phyloP scores from a whole-genome alignment of 2,797 vertebrate genomes.

The Limosa lapponica region DNA sequence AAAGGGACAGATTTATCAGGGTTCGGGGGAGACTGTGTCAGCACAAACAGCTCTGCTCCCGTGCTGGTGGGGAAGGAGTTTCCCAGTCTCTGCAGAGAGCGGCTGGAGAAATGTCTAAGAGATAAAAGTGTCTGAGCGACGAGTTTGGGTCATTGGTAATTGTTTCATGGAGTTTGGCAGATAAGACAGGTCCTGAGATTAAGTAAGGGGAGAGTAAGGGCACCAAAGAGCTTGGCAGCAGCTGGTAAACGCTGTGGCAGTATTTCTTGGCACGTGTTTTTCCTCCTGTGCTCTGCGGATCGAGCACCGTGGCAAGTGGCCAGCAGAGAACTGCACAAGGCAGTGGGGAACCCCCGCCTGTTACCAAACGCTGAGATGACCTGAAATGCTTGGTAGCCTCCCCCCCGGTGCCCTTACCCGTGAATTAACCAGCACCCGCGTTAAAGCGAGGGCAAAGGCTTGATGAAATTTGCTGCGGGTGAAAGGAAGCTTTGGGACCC shows the following conservation, averaged over 20 bases:
- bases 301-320: fast-evolving
- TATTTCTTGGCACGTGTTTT: not conserved
- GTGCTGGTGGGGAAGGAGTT: fast-evolving
- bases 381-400: not conserved
- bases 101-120: fast-evolving
- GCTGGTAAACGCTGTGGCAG: fast-evolving
- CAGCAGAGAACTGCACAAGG: not conserved
- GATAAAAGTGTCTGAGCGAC: fast-evolving
- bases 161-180: not conserved
- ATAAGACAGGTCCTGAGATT: not conserved
- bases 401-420: not conserved
- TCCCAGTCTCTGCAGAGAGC: not conserved
- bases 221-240: not conserved
- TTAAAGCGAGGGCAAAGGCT: not conserved
- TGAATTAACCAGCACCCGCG: fast-evolving
- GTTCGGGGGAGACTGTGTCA: not conserved
- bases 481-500: too few species aligned
- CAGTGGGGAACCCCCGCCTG: not conserved
- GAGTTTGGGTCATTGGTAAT: not conserved
- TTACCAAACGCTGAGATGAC: fast-evolving
- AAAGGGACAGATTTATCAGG: fast-evolving
- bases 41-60: not conserved
- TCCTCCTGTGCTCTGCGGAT: not conserved
- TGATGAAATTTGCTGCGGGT: not conserved
- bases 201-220: fast-evolving